Evolutionary conservation across 1,140 invertebrate species (phyloP), one percentile per base, ranked within the genome.

Genomic region (Acromyrmex charruanus): DNA sequence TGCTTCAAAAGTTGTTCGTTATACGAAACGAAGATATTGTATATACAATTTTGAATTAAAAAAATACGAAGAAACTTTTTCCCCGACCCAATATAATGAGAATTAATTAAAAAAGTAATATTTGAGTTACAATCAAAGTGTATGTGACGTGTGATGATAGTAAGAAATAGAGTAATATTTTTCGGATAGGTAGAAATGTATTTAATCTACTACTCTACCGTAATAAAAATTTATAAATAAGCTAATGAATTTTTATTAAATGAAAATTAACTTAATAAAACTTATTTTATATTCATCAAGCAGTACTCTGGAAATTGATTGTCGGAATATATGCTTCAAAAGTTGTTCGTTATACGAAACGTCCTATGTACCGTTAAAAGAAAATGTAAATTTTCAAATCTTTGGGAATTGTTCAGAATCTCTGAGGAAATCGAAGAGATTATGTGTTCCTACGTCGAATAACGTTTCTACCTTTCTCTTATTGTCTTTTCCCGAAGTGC

Each of bases 351-450:
- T 49, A 16, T 25, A 77, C 4, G 12, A 21, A 49, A 16, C 16
- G 28, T 49, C 1, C n/a, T 35, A n/a, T 35, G 9, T 28, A 72
- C 5, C 21, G 35, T 63, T 25, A 14, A 59, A 49, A 21, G 25
- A 44, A 74, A 61, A 72, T 72, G 35, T 49, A 59, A 82, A 84
- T 74, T 12, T 35, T 18, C 2, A 39, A 66, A 80, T 66, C 69
- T 51, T 74, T 18, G 1, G 14, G 18, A 39, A 75, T 35, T 28
- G 31, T 18, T 72, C 16, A n/a, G 12, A 59, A 39, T 49, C 25
- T 72, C 25, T 72, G 21, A 25, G 55, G 2, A 82, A 81, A 55
- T 59, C 53, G 21, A 74, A 28, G 14, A 49, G 18, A 61, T 82
- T 71, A 59, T 31, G 35, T 25, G 25, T 35, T 80, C 10, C 4